Conservation (phyloP, 2,888 invertebrate species). For the Nebria brevicollis region DNA sequence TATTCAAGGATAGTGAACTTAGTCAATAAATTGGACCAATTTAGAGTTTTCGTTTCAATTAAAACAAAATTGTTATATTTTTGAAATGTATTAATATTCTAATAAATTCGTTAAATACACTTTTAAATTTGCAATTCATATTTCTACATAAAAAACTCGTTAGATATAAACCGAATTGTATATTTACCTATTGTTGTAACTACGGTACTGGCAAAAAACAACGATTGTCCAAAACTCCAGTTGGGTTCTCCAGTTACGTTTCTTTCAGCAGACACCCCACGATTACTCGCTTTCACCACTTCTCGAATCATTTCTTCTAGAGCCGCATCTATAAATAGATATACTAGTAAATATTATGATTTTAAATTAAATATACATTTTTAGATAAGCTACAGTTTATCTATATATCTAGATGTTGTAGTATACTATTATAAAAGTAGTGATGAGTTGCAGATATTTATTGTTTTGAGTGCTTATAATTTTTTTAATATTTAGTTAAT, state of each 20-base stretch:
- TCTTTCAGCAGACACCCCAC: slow-evolving; percentile 79
- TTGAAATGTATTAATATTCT: background rate
- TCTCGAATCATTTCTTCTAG: slow-evolving; percentile 77
- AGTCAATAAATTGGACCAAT: too few species aligned
- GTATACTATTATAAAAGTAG: background rate
- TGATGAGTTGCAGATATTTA: background rate
- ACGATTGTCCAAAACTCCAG: slow-evolving; percentile 90
- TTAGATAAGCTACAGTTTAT: slow-evolving; percentile 9
- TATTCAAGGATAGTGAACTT: slow-evolving; percentile 18
- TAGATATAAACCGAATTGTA: background rate
- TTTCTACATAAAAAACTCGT: too few species aligned
- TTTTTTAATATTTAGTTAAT: too few species aligned
- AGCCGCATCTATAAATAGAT: slow-evolving; percentile 72
- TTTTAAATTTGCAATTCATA: too few species aligned
- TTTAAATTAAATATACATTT: background rate
- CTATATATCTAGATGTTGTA: slow-evolving; percentile 12
- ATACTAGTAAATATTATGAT: slow-evolving; percentile 43
- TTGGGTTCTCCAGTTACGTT: slow-evolving; percentile 84
- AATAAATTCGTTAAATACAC: too few species aligned
- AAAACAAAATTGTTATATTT: slow-evolving; percentile 19
- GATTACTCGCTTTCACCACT: slow-evolving; percentile 78
- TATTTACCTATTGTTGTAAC: slow-evolving; percentile 86
- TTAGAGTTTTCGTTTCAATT: background rate
- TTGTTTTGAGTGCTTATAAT: too few species aligned
- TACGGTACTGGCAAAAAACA: slow-evolving; percentile 89